A percentile compares a stretch with the other conserved stretches of the same genome.
These are phyloP conservation scores for Ptychodera flava DNA, from an alignment of 35 echinoderm and acorn worm genomes.

Conservation along the genomic window DNA sequence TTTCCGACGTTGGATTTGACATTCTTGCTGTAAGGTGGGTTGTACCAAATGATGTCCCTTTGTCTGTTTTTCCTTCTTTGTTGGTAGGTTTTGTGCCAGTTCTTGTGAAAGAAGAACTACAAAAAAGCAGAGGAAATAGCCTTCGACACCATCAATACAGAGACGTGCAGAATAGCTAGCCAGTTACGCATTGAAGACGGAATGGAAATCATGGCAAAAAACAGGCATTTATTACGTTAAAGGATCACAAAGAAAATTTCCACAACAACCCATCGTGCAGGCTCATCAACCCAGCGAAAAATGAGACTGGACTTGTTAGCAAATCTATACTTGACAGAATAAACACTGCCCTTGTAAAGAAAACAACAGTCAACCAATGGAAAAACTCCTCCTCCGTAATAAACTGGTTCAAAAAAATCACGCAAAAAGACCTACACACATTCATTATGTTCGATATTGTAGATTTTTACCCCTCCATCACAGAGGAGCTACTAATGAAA, in stretches of 20 bases:
- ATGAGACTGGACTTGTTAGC: slow-evolving; percentile 30
- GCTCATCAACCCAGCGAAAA: slow-evolving; percentile 43
- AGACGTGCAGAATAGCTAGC: slow-evolving; percentile 26
- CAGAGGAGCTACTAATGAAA: slow-evolving; percentile 24
- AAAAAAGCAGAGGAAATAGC: not conserved
- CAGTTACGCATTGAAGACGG: slow-evolving; percentile 24
- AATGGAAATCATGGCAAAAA: slow-evolving; percentile 35
- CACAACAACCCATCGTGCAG: slow-evolving; percentile 24
- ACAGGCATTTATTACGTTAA: slow-evolving; percentile 36
- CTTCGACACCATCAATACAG: slow-evolving; percentile 25
- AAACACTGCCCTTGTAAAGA: slow-evolving; percentile 1
- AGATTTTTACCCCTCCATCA: slow-evolving; percentile 39
- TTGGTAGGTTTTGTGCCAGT: no score
- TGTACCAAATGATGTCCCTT: no score
- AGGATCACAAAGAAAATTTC: slow-evolving; percentile 49
- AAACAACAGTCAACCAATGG: slow-evolving; percentile 27
- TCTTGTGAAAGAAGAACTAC: no score
- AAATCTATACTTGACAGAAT: slow-evolving; percentile 36
- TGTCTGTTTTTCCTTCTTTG: no score
- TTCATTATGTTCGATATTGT: slow-evolving; percentile 41
- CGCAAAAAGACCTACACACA: slow-evolving; percentile 1
- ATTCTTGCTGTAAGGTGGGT: no score
- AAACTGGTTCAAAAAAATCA: slow-evolving; percentile 24
- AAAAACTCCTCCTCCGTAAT: slow-evolving; percentile 16
- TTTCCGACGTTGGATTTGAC: no score